phyloP scores from a whole-genome alignment of 2,888 invertebrate genomes.

The Lasioglossum morio region DNA sequence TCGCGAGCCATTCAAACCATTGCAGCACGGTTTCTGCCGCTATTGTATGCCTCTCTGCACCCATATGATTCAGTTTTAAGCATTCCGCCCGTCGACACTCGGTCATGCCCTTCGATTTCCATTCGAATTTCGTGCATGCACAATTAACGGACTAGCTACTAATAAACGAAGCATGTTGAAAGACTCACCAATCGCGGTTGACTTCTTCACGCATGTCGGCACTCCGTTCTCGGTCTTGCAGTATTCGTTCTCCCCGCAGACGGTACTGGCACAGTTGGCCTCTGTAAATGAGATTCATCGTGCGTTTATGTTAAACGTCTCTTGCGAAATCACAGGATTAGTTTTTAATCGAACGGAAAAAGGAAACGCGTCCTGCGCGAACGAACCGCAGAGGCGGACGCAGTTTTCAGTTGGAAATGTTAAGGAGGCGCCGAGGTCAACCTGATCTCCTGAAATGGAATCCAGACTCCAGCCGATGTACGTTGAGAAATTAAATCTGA shows the following conservation, averaged over 20 bases:
- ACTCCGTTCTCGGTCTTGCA: conserved; percentile 78
- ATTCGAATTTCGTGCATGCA: conserved; percentile 22
- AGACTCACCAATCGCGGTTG: conserved; percentile 77
- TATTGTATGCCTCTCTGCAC: conserved; percentile 24
- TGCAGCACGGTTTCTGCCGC: conserved; percentile 15
- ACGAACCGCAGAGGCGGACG: neutral
- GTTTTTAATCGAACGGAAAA: neutral
- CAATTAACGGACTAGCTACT: conserved; percentile 21
- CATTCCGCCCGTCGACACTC: conserved; percentile 11
- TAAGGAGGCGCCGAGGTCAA: neutral
- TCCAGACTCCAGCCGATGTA: neutral
- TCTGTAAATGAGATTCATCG: conserved; percentile 57
- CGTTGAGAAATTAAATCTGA: neutral
- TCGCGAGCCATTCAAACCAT: neutral
- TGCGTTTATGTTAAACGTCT: neutral
- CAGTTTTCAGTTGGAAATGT: neutral
- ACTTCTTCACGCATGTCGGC: conserved; percentile 77
- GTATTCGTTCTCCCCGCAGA: conserved; percentile 78
- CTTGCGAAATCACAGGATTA: neutral
- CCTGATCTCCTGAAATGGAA: neutral
- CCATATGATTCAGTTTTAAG: conserved; percentile 18
- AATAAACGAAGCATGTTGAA: neutral
- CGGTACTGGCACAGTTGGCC: conserved; percentile 74
- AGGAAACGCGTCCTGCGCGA: neutral
- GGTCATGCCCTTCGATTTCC: conserved; percentile 27